Evolutionary conservation across 2,888 invertebrate genomes (phyloP), one percentile per base, ranked within the genome.

Genomic region (Macrophya annulata): DNA sequence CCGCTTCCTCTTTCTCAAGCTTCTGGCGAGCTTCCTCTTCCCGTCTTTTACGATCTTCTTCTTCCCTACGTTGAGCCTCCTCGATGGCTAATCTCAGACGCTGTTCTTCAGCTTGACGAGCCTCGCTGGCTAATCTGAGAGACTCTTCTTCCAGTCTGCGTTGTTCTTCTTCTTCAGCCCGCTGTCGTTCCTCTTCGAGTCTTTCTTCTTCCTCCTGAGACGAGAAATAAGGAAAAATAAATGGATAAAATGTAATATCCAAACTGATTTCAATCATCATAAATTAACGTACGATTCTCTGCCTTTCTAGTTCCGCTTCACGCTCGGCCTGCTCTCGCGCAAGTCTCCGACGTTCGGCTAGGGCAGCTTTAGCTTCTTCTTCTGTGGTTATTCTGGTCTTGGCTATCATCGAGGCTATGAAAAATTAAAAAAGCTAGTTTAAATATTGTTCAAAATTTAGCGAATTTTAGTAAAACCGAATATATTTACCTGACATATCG

Each of bases 271-370:
- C 15, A 65, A 82, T 65, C 40, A 85, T 82, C 72, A 48, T 59
- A 40, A 43, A 68, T 72, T 3, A 45, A 90, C 91, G 88, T 91
- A 95, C 95, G 92, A 94, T 93, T 93, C 95, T 94, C 89, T 94
- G 95, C 89, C 97, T 95, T 94, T 98, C 98, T 81, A 97, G 94
- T 93, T 98, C 98, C 1, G 98, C 98, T 93, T 98, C 98, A 86
- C 96, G 94, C 94, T 99, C 99, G 15, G 98, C 97, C 93, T 98
- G 98, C 94, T 98, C 99, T 25, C 99, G 94, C 15, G 98, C 98
- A 86, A 98, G 94, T 86, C 98, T 95, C 88, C 99, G 94, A 87
- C 98, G 95, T 94, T 99, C 99, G 0, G 99, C 98, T 85, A 99
- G 94, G 85, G 98, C 98, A 25, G 98, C 98, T 94, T 98, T 99